A percentile compares a stretch with the other conserved stretches of the same genome.
These are phyloP conservation scores for Cervus canadensis DNA, from an alignment of 2,113 vertebrate genomes.

Conservation along the genomic window DNA sequence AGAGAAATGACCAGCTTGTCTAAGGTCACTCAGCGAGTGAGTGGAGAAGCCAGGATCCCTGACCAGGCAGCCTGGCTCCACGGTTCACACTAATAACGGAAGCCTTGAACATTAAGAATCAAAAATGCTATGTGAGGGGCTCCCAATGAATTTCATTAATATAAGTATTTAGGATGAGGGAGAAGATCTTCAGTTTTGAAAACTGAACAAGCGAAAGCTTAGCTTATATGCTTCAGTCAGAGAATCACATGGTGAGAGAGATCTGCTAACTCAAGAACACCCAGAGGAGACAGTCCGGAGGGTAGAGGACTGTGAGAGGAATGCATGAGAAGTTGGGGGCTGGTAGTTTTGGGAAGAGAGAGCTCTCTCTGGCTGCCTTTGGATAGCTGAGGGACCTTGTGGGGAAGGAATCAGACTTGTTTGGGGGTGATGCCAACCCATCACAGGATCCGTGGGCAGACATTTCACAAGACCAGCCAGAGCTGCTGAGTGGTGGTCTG, in stretches of 20 bases:
- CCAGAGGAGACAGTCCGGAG: not conserved
- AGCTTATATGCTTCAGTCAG: not conserved
- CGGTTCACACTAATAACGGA: fast-evolving
- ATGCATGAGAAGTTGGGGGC: fast-evolving
- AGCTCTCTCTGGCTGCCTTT: not conserved
- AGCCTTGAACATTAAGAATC: not conserved
- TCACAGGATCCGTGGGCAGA: not conserved
- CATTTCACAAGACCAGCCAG: not conserved
- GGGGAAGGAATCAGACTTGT: no score
- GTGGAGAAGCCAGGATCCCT: not conserved
- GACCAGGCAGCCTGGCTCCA: not conserved
- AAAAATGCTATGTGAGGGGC: no score
- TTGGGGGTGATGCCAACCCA: not conserved
- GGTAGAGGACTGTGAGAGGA: not conserved
- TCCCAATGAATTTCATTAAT: not conserved
- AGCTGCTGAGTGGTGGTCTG: not conserved
- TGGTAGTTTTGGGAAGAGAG: not conserved
- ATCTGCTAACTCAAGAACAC: fast-evolving
- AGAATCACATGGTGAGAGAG: not conserved
- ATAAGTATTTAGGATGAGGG: not conserved
- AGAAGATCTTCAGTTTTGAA: not conserved
- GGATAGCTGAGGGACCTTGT: not conserved
- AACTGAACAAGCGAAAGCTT: not conserved
- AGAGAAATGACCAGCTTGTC: not conserved
- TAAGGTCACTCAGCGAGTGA: fast-evolving